Base-by-base conservation (phyloP, 2,113 vertebrate genomes). In the Pseudorhombus dupliciocellatus region DNA sequence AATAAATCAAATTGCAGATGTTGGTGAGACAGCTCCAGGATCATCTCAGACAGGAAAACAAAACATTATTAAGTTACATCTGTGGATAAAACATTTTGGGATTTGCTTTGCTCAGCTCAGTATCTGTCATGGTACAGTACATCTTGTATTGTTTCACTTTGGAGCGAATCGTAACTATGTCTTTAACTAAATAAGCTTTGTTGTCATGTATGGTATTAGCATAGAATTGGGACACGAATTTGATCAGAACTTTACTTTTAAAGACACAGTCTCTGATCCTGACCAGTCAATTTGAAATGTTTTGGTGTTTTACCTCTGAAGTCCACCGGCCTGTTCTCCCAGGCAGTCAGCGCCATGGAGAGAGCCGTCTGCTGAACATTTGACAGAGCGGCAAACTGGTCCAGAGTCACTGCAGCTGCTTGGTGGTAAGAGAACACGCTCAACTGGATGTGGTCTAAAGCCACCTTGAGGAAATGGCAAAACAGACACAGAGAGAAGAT, bases 381-480 rank as follows among this genome's bases (percentile, higher is more conserved):
- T 4, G 84, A 84, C 66, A 95, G 78, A 44, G 63, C 81, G 5
- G 58, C 3, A 4, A 77, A 52, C 80, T 95, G 94, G 44, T 75
- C 72, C 0, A 63, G 9, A 1, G 93, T 94, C 31, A 95, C 88
- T 7, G 88, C 92, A 4, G 74, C 55, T 0, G 92, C 94, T 86
- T 95, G 94, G 68, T 94, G 91, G n/a, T 94, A 94, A 31, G 91
- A 91, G 69, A 95, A 94, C 90, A 91, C 80, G 48, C 82, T 74
- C 31, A 95, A 92, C 89, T 94, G 90, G 4, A 16, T 76, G 48
- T 80, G 85, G 75, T 81, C 42, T 60, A 95, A 93, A 54, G 91
- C 88, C 31, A 94, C 93, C 94, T 92, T 84, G 8, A 60, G 31
- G 66, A 75, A 25, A 52, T 11, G 5, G 25, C n/a, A 40, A 24